Evolutionary conservation across 1,140 invertebrate species (phyloP).

Genomic region (Papilio dardanus): DNA sequence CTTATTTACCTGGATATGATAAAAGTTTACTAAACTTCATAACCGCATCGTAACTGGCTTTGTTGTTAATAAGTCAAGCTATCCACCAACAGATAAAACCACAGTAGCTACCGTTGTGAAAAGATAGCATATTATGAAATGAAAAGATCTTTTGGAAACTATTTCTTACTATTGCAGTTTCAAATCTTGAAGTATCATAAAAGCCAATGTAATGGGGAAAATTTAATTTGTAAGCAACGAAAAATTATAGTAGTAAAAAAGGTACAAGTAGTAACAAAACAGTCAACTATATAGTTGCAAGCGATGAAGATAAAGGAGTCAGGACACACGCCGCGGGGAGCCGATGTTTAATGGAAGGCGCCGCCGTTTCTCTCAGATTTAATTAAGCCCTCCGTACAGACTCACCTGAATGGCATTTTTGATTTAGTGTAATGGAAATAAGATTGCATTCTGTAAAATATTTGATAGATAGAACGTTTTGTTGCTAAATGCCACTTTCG

Average conservation of each 20-base stretch:
- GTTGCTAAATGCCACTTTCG: background rate
- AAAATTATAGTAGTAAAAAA: background rate
- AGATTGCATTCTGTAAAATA: background rate
- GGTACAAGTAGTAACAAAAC: background rate
- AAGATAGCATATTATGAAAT: no score
- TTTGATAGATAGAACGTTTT: background rate
- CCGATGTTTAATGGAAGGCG: slow-evolving; percentile 22
- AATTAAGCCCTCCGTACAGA: slow-evolving; percentile 12
- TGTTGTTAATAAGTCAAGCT: no score
- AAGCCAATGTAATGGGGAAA: background rate
- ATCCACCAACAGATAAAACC: no score
- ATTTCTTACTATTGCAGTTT: no score
- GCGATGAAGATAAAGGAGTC: slow-evolving; percentile 28
- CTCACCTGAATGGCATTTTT: background rate
- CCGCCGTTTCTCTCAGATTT: background rate
- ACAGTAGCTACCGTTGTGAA: no score
- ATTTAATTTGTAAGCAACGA: background rate
- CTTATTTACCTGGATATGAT: no score
- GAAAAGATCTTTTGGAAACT: no score
- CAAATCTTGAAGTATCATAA: no score
- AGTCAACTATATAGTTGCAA: slow-evolving; percentile 7
- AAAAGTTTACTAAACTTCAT: no score
- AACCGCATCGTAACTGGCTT: no score
- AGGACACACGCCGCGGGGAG: slow-evolving; percentile 23
- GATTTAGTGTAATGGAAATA: background rate